Base-by-base conservation (phyloP, 1,140 invertebrate genomes). In the Araneus ventricosus region DNA sequence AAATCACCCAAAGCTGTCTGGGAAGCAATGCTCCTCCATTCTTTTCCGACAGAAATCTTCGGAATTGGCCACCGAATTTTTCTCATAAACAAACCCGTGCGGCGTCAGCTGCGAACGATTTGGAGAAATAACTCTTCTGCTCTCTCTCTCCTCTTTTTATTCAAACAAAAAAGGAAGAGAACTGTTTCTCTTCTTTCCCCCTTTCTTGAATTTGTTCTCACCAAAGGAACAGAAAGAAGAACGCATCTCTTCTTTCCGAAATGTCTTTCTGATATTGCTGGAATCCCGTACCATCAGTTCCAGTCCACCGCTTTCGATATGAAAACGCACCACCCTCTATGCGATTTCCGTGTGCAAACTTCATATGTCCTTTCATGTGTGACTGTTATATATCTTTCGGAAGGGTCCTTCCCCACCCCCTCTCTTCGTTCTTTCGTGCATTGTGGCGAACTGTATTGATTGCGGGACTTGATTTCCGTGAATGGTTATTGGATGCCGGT, bases 81-180 rank as follows among this genome's bases (percentile, higher is more conserved):
- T 20, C 70, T 84, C 82, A 84, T 84, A 84, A 84, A 84, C 82
- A 52, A 84, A 84, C 82, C 82, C 7, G 82, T 8, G 52, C 45
- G 39, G 41, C 82, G 82, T 30, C 82, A 84, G 82, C 82, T 84
- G 82, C 52, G 45, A 57, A 57, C 20, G 82, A 34, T 57, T 84
- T 45, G 63, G 41, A 84, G 14, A 80, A 84, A 84, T 84, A 84
- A 57, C 82, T 34, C 30, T 52, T n/a, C n/a, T n/a, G n/a, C 39
- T 52, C 14, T 27, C 39, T n/a, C 34, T 24, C 1, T 6, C 39
- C 8, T 7, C 10, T 84, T 34, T 75, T 75, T 34, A 20, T 75
- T 75, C 5, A 34, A 70, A 70, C n/a, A 70, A 70, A 52, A 17
- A 52, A 52, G 45, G 17, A 52, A 41, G 8, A 52, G 45, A 52